A percentile compares a stretch with the other conserved stretches of the same genome.
Conservation (phyloP, 1,140 invertebrate species). For the Drosophila lini region DNA sequence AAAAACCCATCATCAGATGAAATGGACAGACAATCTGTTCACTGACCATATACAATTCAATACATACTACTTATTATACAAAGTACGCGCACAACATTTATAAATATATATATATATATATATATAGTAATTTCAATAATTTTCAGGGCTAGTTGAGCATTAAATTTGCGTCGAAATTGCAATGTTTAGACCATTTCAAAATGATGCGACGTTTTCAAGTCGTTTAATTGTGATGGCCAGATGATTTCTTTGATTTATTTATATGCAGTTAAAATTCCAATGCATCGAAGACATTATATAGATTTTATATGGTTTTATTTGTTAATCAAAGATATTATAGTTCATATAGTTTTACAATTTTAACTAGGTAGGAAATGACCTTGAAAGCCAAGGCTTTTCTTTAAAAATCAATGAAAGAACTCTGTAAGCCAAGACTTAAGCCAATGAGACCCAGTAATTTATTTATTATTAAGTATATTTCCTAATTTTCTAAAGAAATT, state of each 20-base stretch:
- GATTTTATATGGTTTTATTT: neutral
- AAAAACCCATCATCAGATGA: slow-evolving; percentile 32
- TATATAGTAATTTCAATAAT: slow-evolving; percentile 28
- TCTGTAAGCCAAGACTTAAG: no score
- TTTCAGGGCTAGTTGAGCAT: slow-evolving; percentile 60
- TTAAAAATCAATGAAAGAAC: no score
- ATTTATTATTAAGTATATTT: no score
- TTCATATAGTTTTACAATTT: neutral
- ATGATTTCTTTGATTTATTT: slow-evolving; percentile 1
- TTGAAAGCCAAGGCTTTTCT: no score
- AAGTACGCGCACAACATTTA: slow-evolving; percentile 21
- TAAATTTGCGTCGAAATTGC: slow-evolving; percentile 31
- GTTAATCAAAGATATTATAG: neutral
- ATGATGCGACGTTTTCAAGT: slow-evolving; percentile 4
- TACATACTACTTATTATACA: neutral
- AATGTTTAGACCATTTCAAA: slow-evolving; percentile 1
- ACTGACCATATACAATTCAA: slow-evolving; percentile 18
- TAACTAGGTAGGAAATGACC: no score
- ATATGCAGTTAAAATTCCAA: neutral
- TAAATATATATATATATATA: neutral
- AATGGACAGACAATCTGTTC: slow-evolving; percentile 15
- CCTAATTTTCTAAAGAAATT: neutral
- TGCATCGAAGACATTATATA: neutral
- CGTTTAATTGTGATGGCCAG: neutral
- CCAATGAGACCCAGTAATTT: no score